Evolutionary conservation across 2,113 vertebrate species (phyloP), one percentile per base, ranked within the genome.

Genomic region (Rhagologus leucostigma): DNA sequence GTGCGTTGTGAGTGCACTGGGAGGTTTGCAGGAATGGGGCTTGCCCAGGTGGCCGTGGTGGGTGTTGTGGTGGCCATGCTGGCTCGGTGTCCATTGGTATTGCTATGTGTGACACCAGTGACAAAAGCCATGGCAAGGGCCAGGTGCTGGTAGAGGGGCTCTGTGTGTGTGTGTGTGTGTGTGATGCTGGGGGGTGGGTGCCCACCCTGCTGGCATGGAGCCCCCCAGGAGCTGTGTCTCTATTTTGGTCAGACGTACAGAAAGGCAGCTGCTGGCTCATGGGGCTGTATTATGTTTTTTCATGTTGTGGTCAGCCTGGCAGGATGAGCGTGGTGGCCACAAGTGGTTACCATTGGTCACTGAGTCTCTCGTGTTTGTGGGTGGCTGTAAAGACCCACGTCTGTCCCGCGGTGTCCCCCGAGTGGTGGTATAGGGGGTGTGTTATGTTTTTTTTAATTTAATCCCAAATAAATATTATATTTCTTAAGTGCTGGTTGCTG

Each of bases 381-480:
- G 95, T 74, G 93, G 89, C 96, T 94, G 95, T 86, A 32, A 47
- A 46, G 30, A 64, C 46, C 22, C 11, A 22, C 33, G 11, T 81
- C 68, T 91, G 50, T 93, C 95, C 76, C 22, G 5, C 26, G 3
- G 76, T 80, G 89, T 95, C 97, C 96, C 97, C 97, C 30, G 1
- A 65, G 94, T 24, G 27, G 83, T 7, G 19, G 87, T 90, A 94
- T 3, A 41, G 55, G 85, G 64, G 50, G 32, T 62, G 35, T 65
- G 91, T 79, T 67, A 35, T 11, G 46, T 9, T 77, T 87, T 84
- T 78, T 88, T 98, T 97, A 95, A 98, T 97, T 98, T 98, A 93
- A 97, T 96, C 94, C 93, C 96, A 95, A 98, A 97, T 97, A 97
- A 98, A 98, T 97, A 97, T 93, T 98, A 95, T 98, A 94, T 98